Base-by-base conservation (phyloP, 2,888 invertebrate species). In the Agonopterix arenella region DNA sequence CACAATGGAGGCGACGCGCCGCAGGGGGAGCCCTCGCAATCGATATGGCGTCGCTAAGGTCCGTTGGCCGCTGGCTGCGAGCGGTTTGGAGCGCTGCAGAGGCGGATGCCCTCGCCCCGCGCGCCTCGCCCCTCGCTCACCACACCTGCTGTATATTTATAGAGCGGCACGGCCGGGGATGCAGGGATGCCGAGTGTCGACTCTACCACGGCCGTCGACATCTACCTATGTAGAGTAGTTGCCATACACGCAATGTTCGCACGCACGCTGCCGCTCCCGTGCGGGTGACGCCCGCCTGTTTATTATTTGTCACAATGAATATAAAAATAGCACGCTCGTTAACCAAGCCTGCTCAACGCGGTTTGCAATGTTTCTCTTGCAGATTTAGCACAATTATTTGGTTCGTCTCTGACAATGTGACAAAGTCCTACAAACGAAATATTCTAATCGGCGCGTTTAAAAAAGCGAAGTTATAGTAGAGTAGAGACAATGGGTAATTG, bases 21-120 rank as follows among this genome's bases (percentile, higher is more conserved):
- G 84, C 86, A 86, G 84, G 88, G 88, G 88, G 86, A 86, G 84
- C 84, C 86, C 84, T 86, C 84, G 86, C 88, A 89, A 89, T 89
- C 89, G 89, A 90, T 89, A 88, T 89, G 80, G 81, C 88, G 86
- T 81, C 86, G 89, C 88, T 88, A 89, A 89, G 89, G 88, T 89
- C 89, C 89, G 86, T 76, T 86, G 86, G 88, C 83, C 86, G 86
- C 79, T 84, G 85, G 86, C 79, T 84, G 85, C 70, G 84, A 82
- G 80, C 84, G 79, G 82, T 77, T 80, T 80, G 78, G 81, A 84
- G 73, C 83, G 80, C 84, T 84, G 85, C 84, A 81, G 86, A 84
- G 84, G 84, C 84, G 85, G 84, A 83, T 81, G 82, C 80, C 81
- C 78, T 63, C 62, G 68, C 72, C 78, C 79, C 80, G 76, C 76